A percentile compares a stretch with the other conserved stretches of the same genome.
Evolutionary conservation across 2,888 invertebrate species (phyloP).

Genomic region (Temnothorax ravouxi): DNA sequence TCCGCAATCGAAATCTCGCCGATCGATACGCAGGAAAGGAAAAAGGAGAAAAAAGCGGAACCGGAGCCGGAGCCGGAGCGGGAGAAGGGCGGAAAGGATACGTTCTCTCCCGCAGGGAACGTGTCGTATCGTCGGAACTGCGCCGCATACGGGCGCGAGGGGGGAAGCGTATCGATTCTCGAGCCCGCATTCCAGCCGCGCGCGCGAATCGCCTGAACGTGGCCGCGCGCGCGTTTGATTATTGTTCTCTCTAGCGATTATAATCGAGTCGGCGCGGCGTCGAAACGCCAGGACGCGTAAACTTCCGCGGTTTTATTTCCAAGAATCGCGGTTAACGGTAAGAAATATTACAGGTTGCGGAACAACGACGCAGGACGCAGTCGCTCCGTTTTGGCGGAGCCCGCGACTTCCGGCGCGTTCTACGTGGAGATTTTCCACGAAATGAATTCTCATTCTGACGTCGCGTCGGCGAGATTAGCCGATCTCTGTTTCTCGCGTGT

Average conservation of each 20-base stretch:
- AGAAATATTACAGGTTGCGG: neutral
- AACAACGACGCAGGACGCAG: neutral
- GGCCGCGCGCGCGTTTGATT: conserved; percentile 10
- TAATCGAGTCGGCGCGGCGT: neutral
- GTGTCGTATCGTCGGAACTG: conserved; percentile 11
- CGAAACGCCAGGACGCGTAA: neutral
- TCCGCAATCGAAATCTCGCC: conserved; percentile 40
- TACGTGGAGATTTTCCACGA: neutral
- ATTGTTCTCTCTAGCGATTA: neutral
- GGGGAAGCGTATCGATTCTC: conserved; percentile 41
- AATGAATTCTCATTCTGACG: conserved; percentile 24
- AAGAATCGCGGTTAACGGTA: neutral
- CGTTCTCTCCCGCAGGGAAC: conserved; percentile 25
- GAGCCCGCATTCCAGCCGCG: conserved; percentile 32
- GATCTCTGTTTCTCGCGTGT: neutral
- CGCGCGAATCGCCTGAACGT: conserved; percentile 11
- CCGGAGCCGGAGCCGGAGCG: no score
- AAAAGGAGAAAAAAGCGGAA: neutral
- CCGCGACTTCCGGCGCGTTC: neutral
- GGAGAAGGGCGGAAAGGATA: neutral
- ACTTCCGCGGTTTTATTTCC: neutral
- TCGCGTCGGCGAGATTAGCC: neutral
- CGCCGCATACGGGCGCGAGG: conserved; percentile 12
- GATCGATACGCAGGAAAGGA: neutral
- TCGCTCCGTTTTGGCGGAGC: neutral